phyloP scores from a whole-genome alignment of 2,797 vertebrate species.

The Pseudocheirus occidentalis region DNA sequence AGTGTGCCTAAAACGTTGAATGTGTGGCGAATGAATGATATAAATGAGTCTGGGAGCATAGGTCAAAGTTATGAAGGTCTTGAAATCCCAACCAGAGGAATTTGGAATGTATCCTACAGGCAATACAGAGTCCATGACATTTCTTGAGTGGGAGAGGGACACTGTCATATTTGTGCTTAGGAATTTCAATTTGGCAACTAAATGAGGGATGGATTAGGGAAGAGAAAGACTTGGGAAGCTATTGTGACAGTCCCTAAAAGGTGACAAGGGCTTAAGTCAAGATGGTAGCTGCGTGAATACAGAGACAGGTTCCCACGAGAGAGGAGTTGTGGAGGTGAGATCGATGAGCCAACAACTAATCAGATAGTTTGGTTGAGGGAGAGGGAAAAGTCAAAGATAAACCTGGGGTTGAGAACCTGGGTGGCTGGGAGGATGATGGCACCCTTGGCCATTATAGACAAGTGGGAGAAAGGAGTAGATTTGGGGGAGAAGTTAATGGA shows the following conservation, averaged over 20 bases:
- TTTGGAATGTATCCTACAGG: background rate
- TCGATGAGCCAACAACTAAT: background rate
- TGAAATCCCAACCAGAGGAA: background rate
- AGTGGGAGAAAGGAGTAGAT: background rate
- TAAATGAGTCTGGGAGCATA: background rate
- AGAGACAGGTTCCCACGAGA: background rate
- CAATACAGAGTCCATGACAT: background rate
- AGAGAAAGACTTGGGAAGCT: background rate
- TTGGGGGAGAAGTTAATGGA: background rate
- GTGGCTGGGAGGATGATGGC: background rate
- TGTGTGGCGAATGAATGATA: background rate
- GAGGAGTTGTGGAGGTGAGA: background rate
- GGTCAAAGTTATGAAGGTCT: background rate
- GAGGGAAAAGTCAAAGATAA: background rate
- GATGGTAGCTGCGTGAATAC: background rate
- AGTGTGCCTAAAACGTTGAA: background rate
- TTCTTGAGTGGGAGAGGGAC: background rate
- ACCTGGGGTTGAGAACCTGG: background rate
- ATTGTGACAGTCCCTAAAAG: background rate
- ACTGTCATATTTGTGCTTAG: background rate
- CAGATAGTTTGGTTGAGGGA: background rate
- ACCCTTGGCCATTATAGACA: background rate
- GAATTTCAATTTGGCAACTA: background rate
- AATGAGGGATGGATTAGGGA: background rate
- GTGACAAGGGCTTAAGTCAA: background rate